These are phyloP conservation scores for Cettia cetti DNA, from an alignment of 2,113 vertebrate genomes.

Conservation along the genomic window DNA sequence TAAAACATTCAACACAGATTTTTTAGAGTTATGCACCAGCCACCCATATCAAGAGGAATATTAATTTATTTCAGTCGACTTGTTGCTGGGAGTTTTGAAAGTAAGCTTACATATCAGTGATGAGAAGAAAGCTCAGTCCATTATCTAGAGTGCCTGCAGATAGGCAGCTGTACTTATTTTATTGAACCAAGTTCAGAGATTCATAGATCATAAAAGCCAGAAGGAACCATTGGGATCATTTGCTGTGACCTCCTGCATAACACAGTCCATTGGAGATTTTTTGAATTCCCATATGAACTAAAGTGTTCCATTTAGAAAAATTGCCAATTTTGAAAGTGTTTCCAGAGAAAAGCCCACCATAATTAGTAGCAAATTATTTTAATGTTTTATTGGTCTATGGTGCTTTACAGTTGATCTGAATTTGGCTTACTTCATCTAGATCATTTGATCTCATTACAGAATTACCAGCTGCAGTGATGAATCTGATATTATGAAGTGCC, in stretches of 20 bases:
- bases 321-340: slow-evolving; percentile 7
- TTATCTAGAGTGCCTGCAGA: neutral
- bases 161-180: neutral
- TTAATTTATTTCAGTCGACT: neutral
- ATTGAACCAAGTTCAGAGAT: neutral
- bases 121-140: neutral
- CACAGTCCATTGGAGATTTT: neutral
- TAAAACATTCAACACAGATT: neutral
- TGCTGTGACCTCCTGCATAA: neutral
- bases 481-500: neutral
- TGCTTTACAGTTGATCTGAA: neutral
- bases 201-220: neutral
- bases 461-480: neutral
- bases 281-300: neutral
- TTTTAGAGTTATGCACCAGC: neutral
- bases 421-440: neutral
- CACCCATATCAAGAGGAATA: neutral
- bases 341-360: neutral
- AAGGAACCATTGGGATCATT: neutral
- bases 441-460: neutral
- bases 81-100: neutral
- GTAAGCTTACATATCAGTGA: neutral
- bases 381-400: slow-evolving; percentile 23
- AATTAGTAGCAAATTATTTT: slow-evolving; percentile 24
- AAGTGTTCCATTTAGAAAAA: slow-evolving; percentile 18